A percentile compares a stretch with the other conserved stretches of the same genome.
Conservation (phyloP, 2,888 invertebrate species). For the Ecliptopera silaceata region DNA sequence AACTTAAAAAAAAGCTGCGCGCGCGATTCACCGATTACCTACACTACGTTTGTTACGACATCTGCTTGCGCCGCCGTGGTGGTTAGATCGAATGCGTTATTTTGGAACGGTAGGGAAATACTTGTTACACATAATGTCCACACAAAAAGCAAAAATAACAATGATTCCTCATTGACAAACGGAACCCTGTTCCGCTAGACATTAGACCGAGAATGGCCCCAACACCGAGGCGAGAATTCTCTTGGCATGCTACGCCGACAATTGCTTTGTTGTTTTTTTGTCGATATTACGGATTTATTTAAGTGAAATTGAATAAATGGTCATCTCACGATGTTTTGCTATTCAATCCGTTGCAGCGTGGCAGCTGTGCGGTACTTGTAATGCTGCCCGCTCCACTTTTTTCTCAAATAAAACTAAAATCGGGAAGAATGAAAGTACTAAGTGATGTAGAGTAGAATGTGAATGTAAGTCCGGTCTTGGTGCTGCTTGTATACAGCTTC, state of each 20-base stretch:
- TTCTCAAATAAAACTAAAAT: constrained; percentile 56
- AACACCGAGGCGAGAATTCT: constrained; percentile 39
- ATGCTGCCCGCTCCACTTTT: constrained; percentile 50
- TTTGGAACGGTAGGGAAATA: constrained; percentile 71
- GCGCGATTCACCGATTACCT: constrained; percentile 37
- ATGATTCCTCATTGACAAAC: constrained; percentile 42
- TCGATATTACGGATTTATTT: constrained; percentile 79
- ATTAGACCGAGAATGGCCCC: constrained; percentile 53
- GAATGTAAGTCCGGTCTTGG: constrained; percentile 50
- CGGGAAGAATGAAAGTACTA: constrained; percentile 56
- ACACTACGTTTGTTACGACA: constrained; percentile 57
- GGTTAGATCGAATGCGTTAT: constrained; percentile 61
- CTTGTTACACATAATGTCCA: constrained; percentile 58
- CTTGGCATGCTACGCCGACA: constrained; percentile 59
- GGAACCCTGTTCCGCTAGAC: constrained; percentile 46
- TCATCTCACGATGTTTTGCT: constrained; percentile 72
- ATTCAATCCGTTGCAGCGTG: constrained; percentile 67
- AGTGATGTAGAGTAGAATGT: constrained; percentile 68
- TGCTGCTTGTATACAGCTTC: constrained; percentile 48
- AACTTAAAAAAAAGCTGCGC: constrained; percentile 29
- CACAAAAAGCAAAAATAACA: constrained; percentile 53
- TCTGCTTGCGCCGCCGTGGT: constrained; percentile 48
- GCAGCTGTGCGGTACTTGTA: constrained; percentile 59
- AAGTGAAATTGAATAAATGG: constrained; percentile 83
- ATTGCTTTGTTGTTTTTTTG: constrained; percentile 71